Evolutionary conservation across 2,797 vertebrate species (phyloP).

Genomic region (Neomorphus geoffroyi): DNA sequence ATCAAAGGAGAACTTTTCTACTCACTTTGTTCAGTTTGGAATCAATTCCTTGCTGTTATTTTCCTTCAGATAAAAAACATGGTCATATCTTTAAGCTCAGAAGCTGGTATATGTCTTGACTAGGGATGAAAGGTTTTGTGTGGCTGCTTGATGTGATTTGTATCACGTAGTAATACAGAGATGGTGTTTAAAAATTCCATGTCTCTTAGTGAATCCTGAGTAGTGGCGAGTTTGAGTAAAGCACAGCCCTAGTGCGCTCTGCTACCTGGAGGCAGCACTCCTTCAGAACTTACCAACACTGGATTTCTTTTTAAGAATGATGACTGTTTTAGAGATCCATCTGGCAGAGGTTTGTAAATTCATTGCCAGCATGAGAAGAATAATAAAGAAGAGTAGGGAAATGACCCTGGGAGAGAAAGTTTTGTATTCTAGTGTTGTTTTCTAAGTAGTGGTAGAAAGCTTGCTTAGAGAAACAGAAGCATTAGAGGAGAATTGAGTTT

Average conservation of each 20-base stretch:
- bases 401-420: not conserved
- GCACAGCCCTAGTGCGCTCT: not conserved
- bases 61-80: not conserved
- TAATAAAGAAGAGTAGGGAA: conserved; percentile 4
- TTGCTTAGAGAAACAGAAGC: not conserved
- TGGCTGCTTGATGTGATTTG: not conserved
- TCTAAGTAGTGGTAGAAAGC: not conserved
- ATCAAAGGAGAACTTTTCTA: not conserved
- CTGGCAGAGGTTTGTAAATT: conserved; percentile 26
- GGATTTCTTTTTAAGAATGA: conserved; percentile 47
- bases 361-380: not conserved
- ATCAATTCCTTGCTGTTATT: not conserved
- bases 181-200: conserved; percentile 17
- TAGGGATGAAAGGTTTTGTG: not conserved
- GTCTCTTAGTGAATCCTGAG: not conserved
- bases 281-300: conserved; percentile 8
- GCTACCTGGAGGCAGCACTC: not conserved
- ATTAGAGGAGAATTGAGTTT: not conserved
- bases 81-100: not conserved
- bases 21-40: not conserved
- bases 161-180: not conserved
- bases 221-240: not conserved
- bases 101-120: not conserved
- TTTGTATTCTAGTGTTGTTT: conserved; percentile 27
- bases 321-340: conserved; percentile 6